phyloP scores from a whole-genome alignment of 2,113 vertebrate species.

The Haemorhous mexicanus region DNA sequence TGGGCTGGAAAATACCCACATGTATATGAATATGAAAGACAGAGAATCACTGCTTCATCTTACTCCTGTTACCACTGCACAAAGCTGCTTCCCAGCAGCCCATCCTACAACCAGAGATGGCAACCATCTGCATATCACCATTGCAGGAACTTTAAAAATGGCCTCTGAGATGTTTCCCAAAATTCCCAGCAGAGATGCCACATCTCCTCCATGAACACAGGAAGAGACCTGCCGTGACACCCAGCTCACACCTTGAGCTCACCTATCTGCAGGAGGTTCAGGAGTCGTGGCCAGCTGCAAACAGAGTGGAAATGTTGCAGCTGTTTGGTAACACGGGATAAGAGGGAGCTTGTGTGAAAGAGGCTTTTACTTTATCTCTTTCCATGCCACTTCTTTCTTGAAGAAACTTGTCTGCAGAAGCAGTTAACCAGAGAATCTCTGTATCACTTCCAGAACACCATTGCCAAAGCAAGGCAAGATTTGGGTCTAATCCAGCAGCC shows the following conservation, averaged over 20 bases:
- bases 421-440: not conserved
- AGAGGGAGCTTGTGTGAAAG: not conserved
- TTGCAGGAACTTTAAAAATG: not conserved
- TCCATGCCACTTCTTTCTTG: not conserved
- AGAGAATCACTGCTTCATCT: not conserved
- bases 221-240: not conserved
- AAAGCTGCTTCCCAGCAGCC: not conserved
- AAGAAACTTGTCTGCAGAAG: not conserved
- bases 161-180: not conserved
- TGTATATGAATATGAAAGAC: not conserved
- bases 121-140: not conserved
- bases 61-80: not conserved
- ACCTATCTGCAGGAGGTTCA: not conserved
- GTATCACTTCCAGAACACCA: not conserved
- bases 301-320: not conserved
- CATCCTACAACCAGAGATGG: not conserved
- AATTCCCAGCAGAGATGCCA: not conserved
- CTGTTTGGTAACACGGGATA: not conserved
- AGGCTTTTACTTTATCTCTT: not conserved
- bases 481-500: conserved; percentile 43
- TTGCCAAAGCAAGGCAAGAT: not conserved
- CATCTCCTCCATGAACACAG: not conserved
- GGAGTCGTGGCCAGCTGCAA: not conserved
- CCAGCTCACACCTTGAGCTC: not conserved
- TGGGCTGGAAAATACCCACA: not conserved